A percentile compares a stretch with the other conserved stretches of the same genome.
phyloP scores from a whole-genome alignment of 2,888 invertebrate genomes.

The Nycteola revayana region DNA sequence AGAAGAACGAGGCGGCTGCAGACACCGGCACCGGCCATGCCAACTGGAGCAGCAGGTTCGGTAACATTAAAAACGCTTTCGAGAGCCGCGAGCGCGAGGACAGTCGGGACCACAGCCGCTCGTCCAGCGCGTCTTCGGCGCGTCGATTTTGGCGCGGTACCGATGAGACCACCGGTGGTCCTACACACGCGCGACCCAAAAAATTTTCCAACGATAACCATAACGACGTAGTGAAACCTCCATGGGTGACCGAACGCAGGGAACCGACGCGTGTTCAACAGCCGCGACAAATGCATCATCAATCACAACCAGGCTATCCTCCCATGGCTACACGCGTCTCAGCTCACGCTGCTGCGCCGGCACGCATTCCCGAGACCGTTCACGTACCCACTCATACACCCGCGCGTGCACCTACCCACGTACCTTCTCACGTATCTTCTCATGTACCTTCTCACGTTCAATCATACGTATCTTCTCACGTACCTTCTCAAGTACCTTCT shows the following conservation, averaged over 20 bases:
- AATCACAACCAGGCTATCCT: constrained; percentile 17
- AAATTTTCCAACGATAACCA: constrained; percentile 50
- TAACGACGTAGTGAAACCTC: constrained; percentile 62
- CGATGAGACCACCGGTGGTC: constrained; percentile 64
- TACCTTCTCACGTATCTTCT: too few relatives aligned
- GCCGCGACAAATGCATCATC: constrained; percentile 29
- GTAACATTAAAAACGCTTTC: constrained; percentile 91
- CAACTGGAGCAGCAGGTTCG: constrained; percentile 92
- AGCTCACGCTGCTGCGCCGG: constrained; percentile 4
- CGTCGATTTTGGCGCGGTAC: constrained; percentile 84
- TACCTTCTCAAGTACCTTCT: too few relatives aligned
- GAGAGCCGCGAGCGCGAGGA: constrained; percentile 81
- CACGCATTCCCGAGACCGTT: constrained; percentile 12
- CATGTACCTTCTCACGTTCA: too few relatives aligned
- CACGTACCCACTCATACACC: constrained; percentile 1
- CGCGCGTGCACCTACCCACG: too few relatives aligned
- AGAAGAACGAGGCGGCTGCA: constrained; percentile 83
- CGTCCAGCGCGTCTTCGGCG: constrained; percentile 76
- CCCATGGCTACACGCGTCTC: constrained; percentile 12
- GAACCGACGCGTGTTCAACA: constrained; percentile 37
- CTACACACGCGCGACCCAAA: constrained; percentile 37
- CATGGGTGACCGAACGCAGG: constrained; percentile 68
- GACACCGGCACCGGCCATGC: constrained; percentile 51
- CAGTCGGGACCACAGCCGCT: constrained; percentile 42
- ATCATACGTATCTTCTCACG: too few relatives aligned